Conservation (phyloP, 1,140 invertebrate genomes). For the Drosophila miranda region DNA sequence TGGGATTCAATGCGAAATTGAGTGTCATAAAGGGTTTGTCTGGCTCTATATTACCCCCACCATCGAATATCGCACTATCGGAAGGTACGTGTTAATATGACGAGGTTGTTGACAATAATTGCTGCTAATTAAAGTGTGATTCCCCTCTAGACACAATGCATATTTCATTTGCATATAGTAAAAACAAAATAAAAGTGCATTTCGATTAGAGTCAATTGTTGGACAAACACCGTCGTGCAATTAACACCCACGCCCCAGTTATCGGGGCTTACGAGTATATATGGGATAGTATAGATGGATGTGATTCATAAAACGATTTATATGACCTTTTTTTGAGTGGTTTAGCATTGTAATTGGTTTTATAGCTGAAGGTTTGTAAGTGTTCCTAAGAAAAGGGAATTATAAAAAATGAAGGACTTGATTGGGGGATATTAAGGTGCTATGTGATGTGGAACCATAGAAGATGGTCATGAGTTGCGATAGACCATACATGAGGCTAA, state of each 20-base stretch:
- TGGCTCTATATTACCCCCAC: too few relatives aligned
- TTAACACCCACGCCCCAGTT: conserved; percentile 37
- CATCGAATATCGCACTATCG: too few relatives aligned
- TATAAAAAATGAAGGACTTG: neutral
- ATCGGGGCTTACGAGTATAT: neutral
- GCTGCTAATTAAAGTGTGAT: conserved; percentile 35
- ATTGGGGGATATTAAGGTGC: neutral
- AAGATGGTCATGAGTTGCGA: too few relatives aligned
- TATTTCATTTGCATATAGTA: conserved; percentile 3
- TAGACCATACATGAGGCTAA: too few relatives aligned
- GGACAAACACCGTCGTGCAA: conserved; percentile 30
- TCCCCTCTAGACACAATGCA: neutral
- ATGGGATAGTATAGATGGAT: neutral
- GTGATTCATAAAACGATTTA: conserved; percentile 33
- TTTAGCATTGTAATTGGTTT: conserved; percentile 27
- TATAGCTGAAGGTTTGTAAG: neutral
- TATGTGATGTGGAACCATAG: neutral
- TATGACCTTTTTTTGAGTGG: conserved; percentile 14
- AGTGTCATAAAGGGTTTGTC: too few relatives aligned
- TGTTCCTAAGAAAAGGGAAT: neutral
- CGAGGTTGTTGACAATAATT: conserved; percentile 6
- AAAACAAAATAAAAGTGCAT: conserved; percentile 19
- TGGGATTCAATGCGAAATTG: too few relatives aligned
- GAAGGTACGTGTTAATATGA: too few relatives aligned
- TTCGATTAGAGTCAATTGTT: conserved; percentile 8